Conservation (phyloP, 35 echinoderm and acorn worm species). For the Lytechinus pictus region DNA sequence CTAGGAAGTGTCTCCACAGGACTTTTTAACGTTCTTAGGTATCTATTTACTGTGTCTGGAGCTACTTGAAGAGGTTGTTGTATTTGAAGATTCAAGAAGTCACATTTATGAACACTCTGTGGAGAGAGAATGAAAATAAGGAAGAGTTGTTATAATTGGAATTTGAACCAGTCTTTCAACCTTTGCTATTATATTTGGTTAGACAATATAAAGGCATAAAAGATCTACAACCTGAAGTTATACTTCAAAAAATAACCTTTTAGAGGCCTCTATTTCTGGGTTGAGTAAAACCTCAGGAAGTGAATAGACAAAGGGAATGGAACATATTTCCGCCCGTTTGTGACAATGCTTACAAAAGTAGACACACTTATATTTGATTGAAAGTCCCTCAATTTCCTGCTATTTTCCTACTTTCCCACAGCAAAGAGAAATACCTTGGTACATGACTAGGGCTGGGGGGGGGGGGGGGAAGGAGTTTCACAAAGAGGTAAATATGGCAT, state of each 20-base stretch:
- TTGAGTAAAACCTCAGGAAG: slow-evolving; percentile 22
- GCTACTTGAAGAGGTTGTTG: slow-evolving; percentile 85
- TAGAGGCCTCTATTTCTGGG: background rate
- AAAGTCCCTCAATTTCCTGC: background rate
- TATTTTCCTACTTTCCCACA: background rate
- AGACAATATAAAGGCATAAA: background rate
- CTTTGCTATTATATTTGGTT: background rate
- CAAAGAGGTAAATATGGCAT: too few species aligned
- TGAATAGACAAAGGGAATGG: slow-evolving; percentile 48
- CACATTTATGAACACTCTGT: slow-evolving; percentile 98
- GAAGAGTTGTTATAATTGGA: background rate
- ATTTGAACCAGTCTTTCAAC: background rate
- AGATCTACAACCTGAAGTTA: background rate
- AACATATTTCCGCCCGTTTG: slow-evolving; percentile 30
- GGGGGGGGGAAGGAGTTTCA: too few species aligned
- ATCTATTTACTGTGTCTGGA: slow-evolving; percentile 88
- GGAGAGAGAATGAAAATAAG: slow-evolving; percentile 35
- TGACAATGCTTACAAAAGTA: background rate
- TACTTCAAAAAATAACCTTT: background rate
- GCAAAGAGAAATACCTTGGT: background rate
- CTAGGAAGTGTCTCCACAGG: slow-evolving; percentile 84
- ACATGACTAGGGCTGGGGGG: background rate
- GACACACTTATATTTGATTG: background rate
- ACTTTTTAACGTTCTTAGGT: slow-evolving; percentile 91
- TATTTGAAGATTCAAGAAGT: slow-evolving; percentile 96